Evolutionary conservation across 2,888 invertebrate genomes (phyloP).

Genomic region (Chalcis sispes): DNA sequence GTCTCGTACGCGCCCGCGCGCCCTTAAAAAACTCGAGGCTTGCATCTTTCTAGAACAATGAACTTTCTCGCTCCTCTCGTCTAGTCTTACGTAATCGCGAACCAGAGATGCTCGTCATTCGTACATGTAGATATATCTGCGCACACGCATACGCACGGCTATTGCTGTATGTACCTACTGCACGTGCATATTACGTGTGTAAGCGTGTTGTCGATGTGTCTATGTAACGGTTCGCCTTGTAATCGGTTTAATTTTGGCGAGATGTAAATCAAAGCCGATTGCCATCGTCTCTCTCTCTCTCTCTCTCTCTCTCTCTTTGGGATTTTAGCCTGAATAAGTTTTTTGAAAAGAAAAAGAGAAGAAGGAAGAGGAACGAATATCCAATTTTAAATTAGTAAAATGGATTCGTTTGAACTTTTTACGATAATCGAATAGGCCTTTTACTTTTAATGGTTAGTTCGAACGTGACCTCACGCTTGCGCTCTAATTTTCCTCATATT

Average conservation of each 20-base stretch:
- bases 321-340: neutral
- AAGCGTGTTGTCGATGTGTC: neutral
- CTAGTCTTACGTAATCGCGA: constrained; percentile 37
- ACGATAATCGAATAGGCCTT: no score
- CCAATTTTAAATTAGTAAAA: no score
- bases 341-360: no score
- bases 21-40: constrained; percentile 17
- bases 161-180: no score
- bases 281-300: no score
- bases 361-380: no score
- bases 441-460: no score
- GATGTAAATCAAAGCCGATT: constrained; percentile 20
- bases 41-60: constrained; percentile 57
- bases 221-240: constrained; percentile 11
- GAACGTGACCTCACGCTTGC: no score
- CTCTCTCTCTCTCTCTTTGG: no score
- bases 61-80: constrained; percentile 53
- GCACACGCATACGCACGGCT: neutral
- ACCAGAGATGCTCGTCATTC: neutral
- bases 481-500: no score
- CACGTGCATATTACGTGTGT: neutral
- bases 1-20: neutral
- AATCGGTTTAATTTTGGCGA: constrained; percentile 34
- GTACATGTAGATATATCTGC: neutral
- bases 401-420: no score